phyloP scores from a whole-genome alignment of 2,797 vertebrate species.

The Sitta carolinensis region DNA sequence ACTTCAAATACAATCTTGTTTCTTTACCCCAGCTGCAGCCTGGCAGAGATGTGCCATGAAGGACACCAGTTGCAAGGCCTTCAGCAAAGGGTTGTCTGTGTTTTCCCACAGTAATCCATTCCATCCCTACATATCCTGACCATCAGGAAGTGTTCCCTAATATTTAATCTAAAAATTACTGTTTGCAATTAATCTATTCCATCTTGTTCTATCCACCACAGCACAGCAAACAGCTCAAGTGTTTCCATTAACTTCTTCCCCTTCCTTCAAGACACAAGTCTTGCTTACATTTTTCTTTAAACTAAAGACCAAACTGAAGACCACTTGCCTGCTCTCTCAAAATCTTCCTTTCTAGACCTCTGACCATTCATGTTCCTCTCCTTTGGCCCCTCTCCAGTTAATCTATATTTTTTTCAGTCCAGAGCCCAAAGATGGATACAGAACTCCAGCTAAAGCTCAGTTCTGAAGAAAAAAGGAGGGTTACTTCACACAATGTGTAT shows the following conservation, averaged over 20 bases:
- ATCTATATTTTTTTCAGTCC: not conserved
- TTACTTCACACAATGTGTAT: not conserved
- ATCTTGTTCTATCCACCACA: not conserved
- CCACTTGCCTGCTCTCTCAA: not conserved
- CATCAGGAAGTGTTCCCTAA: not conserved
- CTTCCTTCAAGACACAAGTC: not conserved
- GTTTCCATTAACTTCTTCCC: not conserved
- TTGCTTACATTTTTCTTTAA: not conserved
- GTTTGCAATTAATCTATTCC: not conserved
- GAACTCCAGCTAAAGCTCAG: not conserved
- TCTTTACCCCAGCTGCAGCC: not conserved
- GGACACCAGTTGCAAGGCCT: not conserved
- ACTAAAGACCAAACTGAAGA: not conserved
- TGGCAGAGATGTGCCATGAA: not conserved
- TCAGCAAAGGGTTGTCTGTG: not conserved
- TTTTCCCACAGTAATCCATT: not conserved
- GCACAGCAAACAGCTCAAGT: not conserved
- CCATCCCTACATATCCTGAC: not conserved
- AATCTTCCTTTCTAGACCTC: not conserved
- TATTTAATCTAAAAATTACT: not conserved
- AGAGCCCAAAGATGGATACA: not conserved
- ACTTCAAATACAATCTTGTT: conserved; percentile 1
- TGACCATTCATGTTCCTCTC: not conserved
- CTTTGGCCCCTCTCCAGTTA: not conserved
- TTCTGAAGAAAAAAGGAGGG: not conserved